Percentiles rank a stretch among this genome's conserved stretches.
Conservation (phyloP, 2,888 invertebrate genomes). For the Caenorhabditis afra region DNA sequence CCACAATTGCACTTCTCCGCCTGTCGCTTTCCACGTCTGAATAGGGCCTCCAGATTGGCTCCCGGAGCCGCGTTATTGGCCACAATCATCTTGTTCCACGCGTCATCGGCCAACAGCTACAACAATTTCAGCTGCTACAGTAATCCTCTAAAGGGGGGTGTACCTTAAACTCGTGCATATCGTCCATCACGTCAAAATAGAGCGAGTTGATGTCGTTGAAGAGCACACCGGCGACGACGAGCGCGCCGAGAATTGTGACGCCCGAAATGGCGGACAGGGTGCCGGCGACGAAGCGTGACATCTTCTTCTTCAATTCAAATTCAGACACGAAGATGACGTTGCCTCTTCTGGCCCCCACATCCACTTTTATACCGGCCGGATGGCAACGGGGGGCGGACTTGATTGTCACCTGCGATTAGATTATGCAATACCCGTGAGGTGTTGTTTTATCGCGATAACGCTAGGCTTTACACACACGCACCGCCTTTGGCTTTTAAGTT, state of each 20-base stretch:
- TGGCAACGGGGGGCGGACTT: constrained; percentile 1
- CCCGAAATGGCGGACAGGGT: constrained; percentile 55
- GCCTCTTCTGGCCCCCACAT: constrained; percentile 14
- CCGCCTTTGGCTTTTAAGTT: not conserved
- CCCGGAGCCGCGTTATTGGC: constrained; percentile 17
- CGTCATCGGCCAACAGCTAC: constrained; percentile 56
- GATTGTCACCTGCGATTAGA: constrained; percentile 19
- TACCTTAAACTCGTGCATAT: constrained; percentile 60
- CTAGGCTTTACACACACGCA: not conserved
- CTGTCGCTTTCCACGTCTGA: constrained; percentile 48
- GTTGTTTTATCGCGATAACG: constrained; percentile 5
- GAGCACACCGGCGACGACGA: constrained; percentile 44
- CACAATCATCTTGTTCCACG: constrained; percentile 55
- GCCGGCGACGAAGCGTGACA: constrained; percentile 52
- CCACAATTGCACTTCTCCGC: constrained; percentile 44
- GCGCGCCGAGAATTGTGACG: constrained; percentile 41
- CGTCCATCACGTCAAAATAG: constrained; percentile 62
- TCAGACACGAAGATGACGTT: constrained; percentile 3
- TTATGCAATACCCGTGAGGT: constrained; percentile 2
- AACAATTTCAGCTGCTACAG: not conserved
- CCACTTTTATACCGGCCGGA: constrained; percentile 8
- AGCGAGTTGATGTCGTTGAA: constrained; percentile 64
- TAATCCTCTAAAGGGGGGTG: too few relatives aligned
- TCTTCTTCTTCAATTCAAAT: not conserved
- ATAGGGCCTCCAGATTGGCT: constrained; percentile 21